Evolutionary conservation across 2,888 invertebrate genomes (phyloP), one percentile per base, ranked within the genome.

Genomic region (Drosophila yooni): DNA sequence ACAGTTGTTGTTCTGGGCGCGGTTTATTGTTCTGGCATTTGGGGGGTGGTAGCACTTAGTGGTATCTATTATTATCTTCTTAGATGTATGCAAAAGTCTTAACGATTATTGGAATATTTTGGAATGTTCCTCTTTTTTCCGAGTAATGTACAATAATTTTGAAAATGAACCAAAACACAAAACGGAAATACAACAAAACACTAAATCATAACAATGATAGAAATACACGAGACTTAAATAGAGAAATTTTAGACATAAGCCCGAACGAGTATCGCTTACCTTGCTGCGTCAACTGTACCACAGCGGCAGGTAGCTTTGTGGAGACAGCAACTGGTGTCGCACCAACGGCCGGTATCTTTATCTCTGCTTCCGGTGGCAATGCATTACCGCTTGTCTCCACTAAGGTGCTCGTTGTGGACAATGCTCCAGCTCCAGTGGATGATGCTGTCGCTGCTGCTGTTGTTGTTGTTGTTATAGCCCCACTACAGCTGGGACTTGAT

Each of bases 271-370:
- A 38, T 27, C 29, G 65, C 85, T 91, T 93, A 95, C 95, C 95
- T 94, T 95, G 95, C 88, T 94, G 94, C 75, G 93, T 94, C 71
- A 95, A 93, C 89, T 95, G 95, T 63, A 95, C 94, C 72, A 95
- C 95, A 61, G 95, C 94, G 58, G 95, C 94, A 56, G 95, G 95
- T 71, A 95, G 91, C 57, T 94, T 93, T 3, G 95, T 94, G 33
- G 95, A 94, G 40, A 95, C 94, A 18, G 95, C 94, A 64, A 95
- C 94, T 18, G 95, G 94, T 50, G 95, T 95, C 61, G 93, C 94
- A 63, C 95, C 94, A 74, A 94, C 94, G 18, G 94, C 94, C 59
- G 95, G 93, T 76, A 95, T 94, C 91, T 95, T 95, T 58, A 95
- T 94, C 93, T 95, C 95, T 25, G 94, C 93, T 76, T 94, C 94